phyloP scores from a whole-genome alignment of 2,797 vertebrate genomes.

The Sparus aurata region DNA sequence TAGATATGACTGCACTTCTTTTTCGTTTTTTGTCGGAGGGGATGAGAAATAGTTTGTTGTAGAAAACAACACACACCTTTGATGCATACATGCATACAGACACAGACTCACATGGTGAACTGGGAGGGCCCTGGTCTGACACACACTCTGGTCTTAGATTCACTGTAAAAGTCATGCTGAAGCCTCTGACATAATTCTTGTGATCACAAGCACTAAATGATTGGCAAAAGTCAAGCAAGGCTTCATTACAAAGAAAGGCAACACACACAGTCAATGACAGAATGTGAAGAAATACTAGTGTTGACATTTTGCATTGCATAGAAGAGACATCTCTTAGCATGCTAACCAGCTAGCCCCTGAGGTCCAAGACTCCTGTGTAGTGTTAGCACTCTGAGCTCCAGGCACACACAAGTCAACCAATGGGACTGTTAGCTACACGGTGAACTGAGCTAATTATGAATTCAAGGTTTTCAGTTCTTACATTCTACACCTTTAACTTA shows the following conservation, averaged over 20 bases:
- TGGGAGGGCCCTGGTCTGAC: slow-evolving; percentile 33
- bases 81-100: slow-evolving; percentile 32
- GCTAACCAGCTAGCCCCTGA: too few species aligned
- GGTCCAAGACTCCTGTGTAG: too few species aligned
- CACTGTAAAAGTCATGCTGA: slow-evolving; percentile 48
- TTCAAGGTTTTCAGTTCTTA: too few species aligned
- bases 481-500: background rate
- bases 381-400: too few species aligned
- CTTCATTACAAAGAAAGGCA: slow-evolving; percentile 50
- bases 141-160: slow-evolving; percentile 46
- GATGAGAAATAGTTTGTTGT: slow-evolving; percentile 15
- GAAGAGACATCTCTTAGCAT: too few species aligned
- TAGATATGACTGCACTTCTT: slow-evolving; percentile 15
- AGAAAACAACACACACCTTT: slow-evolving; percentile 32
- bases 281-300: too few species aligned
- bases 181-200: slow-evolving; percentile 38
- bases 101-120: slow-evolving; percentile 29
- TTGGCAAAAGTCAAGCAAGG: slow-evolving; percentile 64
- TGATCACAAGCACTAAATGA: slow-evolving; percentile 65
- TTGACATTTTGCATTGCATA: too few species aligned
- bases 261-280: too few species aligned
- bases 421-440: too few species aligned
- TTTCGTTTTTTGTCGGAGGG: background rate
- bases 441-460: too few species aligned
- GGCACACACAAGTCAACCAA: too few species aligned